Evolutionary conservation across 2,797 vertebrate genomes (phyloP).

Genomic region (Pantherophis vulpinus): DNA sequence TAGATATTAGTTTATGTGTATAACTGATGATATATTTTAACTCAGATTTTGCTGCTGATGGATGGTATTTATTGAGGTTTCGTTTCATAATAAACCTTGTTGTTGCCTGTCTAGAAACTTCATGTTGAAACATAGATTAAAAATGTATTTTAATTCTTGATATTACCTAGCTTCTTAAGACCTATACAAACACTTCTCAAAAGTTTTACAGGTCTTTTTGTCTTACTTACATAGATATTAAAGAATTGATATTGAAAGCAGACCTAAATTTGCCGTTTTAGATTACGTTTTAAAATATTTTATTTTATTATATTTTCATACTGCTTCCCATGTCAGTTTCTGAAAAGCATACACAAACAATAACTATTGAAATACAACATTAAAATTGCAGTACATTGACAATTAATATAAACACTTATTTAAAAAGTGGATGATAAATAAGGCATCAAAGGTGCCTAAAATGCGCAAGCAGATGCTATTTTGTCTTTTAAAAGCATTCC

Average conservation of each 20-base stretch:
- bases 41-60: background rate
- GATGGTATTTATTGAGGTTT: background rate
- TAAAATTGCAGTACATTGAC: background rate
- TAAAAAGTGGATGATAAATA: background rate
- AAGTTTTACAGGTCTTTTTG: background rate
- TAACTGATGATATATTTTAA: background rate
- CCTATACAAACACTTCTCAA: background rate
- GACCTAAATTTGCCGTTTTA: background rate
- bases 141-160: background rate
- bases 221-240: background rate
- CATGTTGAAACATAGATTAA: background rate
- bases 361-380: background rate
- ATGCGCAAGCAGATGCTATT: background rate
- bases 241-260: background rate
- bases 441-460: background rate
- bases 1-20: too few species aligned
- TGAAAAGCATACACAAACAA: background rate
- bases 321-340: background rate
- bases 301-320: background rate
- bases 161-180: background rate
- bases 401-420: background rate
- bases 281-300: background rate
- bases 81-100: background rate
- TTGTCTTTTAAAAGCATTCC: background rate
- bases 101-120: background rate